These are phyloP conservation scores for Pandemis heparana DNA, from an alignment of 2,888 invertebrate species.

Conservation along the genomic window DNA sequence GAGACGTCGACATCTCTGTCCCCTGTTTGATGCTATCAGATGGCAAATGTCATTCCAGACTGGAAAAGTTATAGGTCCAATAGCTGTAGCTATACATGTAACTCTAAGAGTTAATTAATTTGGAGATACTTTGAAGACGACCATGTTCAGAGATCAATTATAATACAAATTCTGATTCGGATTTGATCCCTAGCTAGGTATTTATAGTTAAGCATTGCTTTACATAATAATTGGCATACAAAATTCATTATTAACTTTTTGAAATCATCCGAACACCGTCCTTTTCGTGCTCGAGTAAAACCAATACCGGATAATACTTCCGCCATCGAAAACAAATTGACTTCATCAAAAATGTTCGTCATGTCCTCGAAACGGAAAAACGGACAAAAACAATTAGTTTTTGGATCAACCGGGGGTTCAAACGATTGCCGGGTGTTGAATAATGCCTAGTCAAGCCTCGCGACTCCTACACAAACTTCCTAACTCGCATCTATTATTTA, in stretches of 20 bases:
- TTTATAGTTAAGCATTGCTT: no score
- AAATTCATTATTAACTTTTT: neutral
- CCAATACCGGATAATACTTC: slow-evolving; percentile 30
- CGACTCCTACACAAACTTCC: slow-evolving; percentile 5
- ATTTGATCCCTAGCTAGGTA: no score
- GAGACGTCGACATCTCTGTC: slow-evolving; percentile 1
- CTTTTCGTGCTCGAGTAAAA: slow-evolving; percentile 28
- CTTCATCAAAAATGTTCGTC: slow-evolving; percentile 34
- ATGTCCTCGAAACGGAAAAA: slow-evolving; percentile 26
- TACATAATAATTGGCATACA: no score
- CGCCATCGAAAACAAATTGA: slow-evolving; percentile 23
- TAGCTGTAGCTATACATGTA: no score
- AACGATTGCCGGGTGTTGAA: slow-evolving; percentile 21
- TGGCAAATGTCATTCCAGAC: neutral
- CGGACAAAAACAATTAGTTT: slow-evolving; percentile 38
- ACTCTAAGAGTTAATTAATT: no score
- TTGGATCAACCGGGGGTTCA: slow-evolving; percentile 24
- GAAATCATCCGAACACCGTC: neutral
- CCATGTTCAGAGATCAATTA: no score
- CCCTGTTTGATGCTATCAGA: neutral
- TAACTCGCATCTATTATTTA: slow-evolving; percentile 11
- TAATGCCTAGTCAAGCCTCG: slow-evolving; percentile 8
- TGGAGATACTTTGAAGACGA: no score
- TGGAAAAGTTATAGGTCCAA: no score
- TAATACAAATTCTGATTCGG: no score